Evolutionary conservation across 2,888 invertebrate species (phyloP).

Genomic region (Synergus gifuensis): DNA sequence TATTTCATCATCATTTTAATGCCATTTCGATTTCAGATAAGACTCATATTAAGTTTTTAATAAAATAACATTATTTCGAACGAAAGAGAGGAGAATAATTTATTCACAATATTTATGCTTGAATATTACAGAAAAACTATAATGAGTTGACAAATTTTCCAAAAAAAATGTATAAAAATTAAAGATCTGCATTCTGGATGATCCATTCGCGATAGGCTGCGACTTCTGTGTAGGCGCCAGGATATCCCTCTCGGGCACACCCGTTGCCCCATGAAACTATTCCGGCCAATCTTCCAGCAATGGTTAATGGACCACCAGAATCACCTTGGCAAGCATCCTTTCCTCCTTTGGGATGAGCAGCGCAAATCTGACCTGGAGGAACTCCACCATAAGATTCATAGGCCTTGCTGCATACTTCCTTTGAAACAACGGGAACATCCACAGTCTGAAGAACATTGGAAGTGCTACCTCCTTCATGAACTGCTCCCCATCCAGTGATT

Average conservation of each 20-base stretch:
- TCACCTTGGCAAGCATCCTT: conserved; percentile 77
- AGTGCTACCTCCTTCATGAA: conserved; percentile 57
- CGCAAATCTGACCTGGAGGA: conserved; percentile 79
- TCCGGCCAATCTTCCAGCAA: conserved; percentile 77
- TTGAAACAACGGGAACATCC: conserved; percentile 80
- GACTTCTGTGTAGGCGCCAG: conserved; percentile 78
- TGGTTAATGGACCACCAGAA: conserved; percentile 79
- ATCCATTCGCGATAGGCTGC: conserved; percentile 77
- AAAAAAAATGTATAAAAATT: background rate
- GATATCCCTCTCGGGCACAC: conserved; percentile 78
- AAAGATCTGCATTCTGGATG: conserved; percentile 46
- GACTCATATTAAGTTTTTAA: too few relatives aligned
- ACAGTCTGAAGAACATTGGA: conserved; percentile 78
- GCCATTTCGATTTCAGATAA: background rate
- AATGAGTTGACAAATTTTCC: too few relatives aligned
- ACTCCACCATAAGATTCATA: conserved; percentile 70
- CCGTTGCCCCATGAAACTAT: conserved; percentile 80
- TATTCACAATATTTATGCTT: background rate
- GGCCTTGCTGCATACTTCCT: conserved; percentile 77
- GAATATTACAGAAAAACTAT: too few relatives aligned
- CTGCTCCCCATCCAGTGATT: conserved; percentile 66
- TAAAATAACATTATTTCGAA: background rate
- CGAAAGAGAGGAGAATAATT: background rate
- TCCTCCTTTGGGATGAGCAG: conserved; percentile 81
- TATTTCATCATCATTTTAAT: background rate